Evolutionary conservation across 2,113 vertebrate genomes (phyloP).

Genomic region (Cacatua alba): DNA sequence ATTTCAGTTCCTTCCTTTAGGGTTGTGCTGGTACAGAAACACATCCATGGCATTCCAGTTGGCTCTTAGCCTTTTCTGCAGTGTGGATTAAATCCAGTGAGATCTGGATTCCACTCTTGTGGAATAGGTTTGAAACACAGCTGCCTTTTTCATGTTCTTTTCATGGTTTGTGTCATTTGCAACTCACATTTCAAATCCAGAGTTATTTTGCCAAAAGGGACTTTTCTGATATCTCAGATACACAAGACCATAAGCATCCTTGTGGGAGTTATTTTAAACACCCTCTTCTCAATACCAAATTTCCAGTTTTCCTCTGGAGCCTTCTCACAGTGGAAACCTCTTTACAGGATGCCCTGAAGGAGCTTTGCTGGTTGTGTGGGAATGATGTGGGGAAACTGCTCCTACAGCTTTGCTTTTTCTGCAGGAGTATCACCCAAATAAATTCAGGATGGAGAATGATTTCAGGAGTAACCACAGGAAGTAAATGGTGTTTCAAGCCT

Average conservation of each 20-base stretch:
- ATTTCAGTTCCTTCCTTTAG: background rate
- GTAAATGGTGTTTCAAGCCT: background rate
- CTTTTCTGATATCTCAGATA: background rate
- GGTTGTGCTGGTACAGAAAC: background rate
- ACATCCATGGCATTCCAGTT: background rate
- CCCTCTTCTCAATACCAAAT: background rate
- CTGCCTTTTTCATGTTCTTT: background rate
- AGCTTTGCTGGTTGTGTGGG: background rate
- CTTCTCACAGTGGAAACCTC: background rate
- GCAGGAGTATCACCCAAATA: background rate
- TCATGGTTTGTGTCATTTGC: background rate
- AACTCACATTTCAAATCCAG: background rate
- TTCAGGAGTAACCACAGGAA: background rate
- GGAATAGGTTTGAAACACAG: background rate
- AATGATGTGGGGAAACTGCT: accelerated
- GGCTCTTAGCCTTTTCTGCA: background rate
- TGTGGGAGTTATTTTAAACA: background rate
- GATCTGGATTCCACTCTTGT: background rate
- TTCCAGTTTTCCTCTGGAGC: background rate
- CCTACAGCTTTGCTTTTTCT: background rate
- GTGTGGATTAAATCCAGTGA: background rate
- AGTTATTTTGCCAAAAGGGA: background rate
- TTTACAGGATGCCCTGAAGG: background rate
- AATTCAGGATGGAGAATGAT: background rate
- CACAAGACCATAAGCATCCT: accelerated